phyloP scores from a whole-genome alignment of 2,797 vertebrate species.

The Gymnopithys bicolor region DNA sequence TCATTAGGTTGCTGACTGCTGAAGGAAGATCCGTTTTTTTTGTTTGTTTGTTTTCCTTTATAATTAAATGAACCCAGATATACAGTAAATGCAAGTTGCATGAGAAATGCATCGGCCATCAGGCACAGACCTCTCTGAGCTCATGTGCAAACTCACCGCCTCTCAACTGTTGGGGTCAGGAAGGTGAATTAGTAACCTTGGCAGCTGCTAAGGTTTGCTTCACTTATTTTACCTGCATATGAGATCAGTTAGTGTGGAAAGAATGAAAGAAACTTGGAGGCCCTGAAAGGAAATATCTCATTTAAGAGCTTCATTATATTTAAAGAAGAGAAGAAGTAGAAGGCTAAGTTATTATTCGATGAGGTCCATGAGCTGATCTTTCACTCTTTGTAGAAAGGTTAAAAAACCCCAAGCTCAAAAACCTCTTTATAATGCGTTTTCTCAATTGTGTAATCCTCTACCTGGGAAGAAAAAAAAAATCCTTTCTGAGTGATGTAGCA shows the following conservation, averaged over 20 bases:
- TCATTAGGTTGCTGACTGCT: neutral
- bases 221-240: constrained; percentile 20
- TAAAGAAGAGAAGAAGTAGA: constrained; percentile 11
- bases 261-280: constrained; percentile 11
- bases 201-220: constrained; percentile 37
- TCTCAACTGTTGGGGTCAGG: constrained; percentile 55
- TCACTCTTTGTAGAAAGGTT: neutral
- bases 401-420: neutral
- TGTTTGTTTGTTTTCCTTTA: neutral
- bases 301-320: constrained; percentile 20
- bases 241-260: neutral
- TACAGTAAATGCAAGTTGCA: constrained; percentile 27
- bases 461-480: constrained; percentile 56
- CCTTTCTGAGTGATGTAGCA: constrained; percentile 71
- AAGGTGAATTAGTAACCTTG: constrained; percentile 35
- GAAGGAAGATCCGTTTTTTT: neutral
- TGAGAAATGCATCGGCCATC: constrained; percentile 2
- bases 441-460: constrained; percentile 61
- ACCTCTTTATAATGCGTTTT: constrained; percentile 17
- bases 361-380: constrained; percentile 11
- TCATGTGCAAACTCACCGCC: neutral
- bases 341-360: neutral
- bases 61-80: constrained; percentile 43
- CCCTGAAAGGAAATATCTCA: constrained; percentile 6
- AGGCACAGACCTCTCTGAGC: neutral